Evolutionary conservation across 1,140 invertebrate genomes (phyloP).

Genomic region (Bursaphelenchus mucronatus): DNA sequence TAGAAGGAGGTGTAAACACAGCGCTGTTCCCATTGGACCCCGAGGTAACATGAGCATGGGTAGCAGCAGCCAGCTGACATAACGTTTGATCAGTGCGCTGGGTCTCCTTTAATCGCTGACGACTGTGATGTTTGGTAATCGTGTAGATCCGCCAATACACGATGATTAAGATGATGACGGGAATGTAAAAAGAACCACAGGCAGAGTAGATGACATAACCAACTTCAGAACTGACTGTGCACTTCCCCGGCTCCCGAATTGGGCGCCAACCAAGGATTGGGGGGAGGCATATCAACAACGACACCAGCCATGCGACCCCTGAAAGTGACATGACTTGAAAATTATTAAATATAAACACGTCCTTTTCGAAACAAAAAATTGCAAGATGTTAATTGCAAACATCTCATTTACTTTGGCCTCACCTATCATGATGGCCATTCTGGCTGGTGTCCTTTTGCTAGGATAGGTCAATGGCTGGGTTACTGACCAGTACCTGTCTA

Average conservation of each 20-base stretch:
- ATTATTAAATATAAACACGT: conserved; percentile 64
- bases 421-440: conserved; percentile 66
- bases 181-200: conserved; percentile 64
- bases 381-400: conserved; percentile 63
- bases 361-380: conserved; percentile 54
- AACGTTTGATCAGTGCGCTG: conserved; percentile 52
- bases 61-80: conserved; percentile 41
- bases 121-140: conserved; percentile 60
- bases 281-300: conserved; percentile 87
- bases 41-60: conserved; percentile 21
- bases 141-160: conserved; percentile 64
- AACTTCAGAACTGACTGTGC: conserved; percentile 62
- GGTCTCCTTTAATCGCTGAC: conserved; percentile 60
- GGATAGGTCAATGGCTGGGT: conserved; percentile 68
- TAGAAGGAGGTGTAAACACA: conserved; percentile 5
- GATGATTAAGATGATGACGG: conserved; percentile 64
- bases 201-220: conserved; percentile 64
- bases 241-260: conserved; percentile 43
- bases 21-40: conserved; percentile 19
- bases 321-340: conserved; percentile 64
- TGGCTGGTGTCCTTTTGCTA: conserved; percentile 66
- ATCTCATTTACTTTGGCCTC: conserved; percentile 4
- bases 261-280: conserved; percentile 84
- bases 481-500: conserved; percentile 65
- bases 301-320: conserved; percentile 80